Conservation (phyloP, 2,113 vertebrate species). For the Arothron firmamentum region DNA sequence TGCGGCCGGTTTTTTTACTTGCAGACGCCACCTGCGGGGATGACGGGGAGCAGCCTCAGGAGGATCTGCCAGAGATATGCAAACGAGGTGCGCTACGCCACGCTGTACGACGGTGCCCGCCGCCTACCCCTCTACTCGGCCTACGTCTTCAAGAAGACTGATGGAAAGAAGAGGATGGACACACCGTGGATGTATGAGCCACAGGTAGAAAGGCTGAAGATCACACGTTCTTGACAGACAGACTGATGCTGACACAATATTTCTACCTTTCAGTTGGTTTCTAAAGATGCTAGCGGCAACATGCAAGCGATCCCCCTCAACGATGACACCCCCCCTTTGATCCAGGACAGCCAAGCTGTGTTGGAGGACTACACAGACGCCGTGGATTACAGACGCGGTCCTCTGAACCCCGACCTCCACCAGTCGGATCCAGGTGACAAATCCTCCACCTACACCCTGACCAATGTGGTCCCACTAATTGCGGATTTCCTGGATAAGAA, state of each 20-base stretch:
- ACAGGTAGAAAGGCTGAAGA: slow-evolving; percentile 52
- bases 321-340: slow-evolving; percentile 47
- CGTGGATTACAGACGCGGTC: slow-evolving; percentile 63
- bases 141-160: slow-evolving; percentile 73
- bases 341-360: slow-evolving; percentile 68
- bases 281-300: slow-evolving; percentile 52
- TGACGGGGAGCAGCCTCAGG: slow-evolving; percentile 42
- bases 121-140: slow-evolving; percentile 68
- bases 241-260: background rate
- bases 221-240: background rate
- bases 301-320: slow-evolving; percentile 64
- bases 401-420: slow-evolving; percentile 76
- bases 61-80: slow-evolving; percentile 68
- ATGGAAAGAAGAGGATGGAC: slow-evolving; percentile 68
- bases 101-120: slow-evolving; percentile 61
- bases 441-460: slow-evolving; percentile 77
- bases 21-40: slow-evolving; percentile 56
- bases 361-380: slow-evolving; percentile 68
- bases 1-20: slow-evolving; percentile 71
- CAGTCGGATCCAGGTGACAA: slow-evolving; percentile 69
- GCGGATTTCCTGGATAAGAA: slow-evolving; percentile 55
- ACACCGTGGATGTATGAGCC: slow-evolving; percentile 77
- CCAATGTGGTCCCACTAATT: slow-evolving; percentile 77
- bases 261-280: slow-evolving; percentile 49
- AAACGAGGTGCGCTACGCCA: slow-evolving; percentile 62